A percentile compares a stretch with the other conserved stretches of the same genome.
Evolutionary conservation across 2,113 vertebrate species (phyloP).

Genomic region (Psettodes erumei): DNA sequence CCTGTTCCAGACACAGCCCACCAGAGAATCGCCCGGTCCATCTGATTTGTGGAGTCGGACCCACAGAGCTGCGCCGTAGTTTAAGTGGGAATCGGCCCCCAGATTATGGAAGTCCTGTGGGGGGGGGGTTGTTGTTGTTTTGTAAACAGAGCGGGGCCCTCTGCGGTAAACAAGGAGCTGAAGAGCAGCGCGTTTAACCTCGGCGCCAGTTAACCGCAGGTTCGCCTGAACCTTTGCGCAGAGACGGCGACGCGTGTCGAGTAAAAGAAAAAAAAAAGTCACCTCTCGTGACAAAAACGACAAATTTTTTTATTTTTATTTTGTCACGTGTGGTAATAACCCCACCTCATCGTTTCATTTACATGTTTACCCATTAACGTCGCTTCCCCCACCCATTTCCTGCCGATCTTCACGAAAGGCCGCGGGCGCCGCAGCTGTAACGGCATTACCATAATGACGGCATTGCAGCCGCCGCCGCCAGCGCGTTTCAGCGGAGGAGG

Average conservation of each 20-base stretch:
- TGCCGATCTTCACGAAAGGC: slow-evolving; percentile 19
- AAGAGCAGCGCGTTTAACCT: slow-evolving; percentile 27
- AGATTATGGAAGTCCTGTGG: slow-evolving; percentile 67
- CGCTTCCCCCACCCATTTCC: slow-evolving; percentile 29
- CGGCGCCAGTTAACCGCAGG: neutral
- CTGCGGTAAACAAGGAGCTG: slow-evolving; percentile 55
- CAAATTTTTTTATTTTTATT: slow-evolving; percentile 1
- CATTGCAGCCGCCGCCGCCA: no score
- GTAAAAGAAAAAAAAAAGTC: no score
- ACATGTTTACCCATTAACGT: slow-evolving; percentile 26
- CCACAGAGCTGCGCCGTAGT: slow-evolving; percentile 71
- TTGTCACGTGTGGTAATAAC: neutral
- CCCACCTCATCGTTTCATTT: slow-evolving; percentile 19
- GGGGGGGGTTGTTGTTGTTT: no score
- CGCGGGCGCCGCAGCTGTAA: slow-evolving; percentile 23
- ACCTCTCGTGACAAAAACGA: slow-evolving; percentile 1
- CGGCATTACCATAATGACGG: slow-evolving; percentile 48
- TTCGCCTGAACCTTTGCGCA: no score
- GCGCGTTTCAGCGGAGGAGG: slow-evolving; percentile 43
- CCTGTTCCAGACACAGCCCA: slow-evolving; percentile 69
- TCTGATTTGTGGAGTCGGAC: slow-evolving; percentile 78
- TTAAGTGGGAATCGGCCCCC: slow-evolving; percentile 71
- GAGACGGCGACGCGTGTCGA: no score
- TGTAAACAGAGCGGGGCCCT: slow-evolving; percentile 64
- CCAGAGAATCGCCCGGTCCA: slow-evolving; percentile 65